These are phyloP conservation scores for Rhagoletis pomonella DNA, from an alignment of 1,140 invertebrate genomes.

Conservation along the genomic window DNA sequence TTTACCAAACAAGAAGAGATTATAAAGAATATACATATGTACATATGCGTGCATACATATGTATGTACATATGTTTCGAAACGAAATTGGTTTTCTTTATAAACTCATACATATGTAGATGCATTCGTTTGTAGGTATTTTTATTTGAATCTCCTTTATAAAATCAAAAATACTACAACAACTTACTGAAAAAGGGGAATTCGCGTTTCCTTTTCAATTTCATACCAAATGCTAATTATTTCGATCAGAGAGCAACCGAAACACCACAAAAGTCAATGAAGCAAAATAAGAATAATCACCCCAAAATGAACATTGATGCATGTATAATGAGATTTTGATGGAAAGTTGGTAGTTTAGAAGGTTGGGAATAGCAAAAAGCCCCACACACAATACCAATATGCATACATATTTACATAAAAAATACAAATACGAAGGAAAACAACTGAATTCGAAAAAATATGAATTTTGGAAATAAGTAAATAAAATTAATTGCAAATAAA, in stretches of 20 bases:
- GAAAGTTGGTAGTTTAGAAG: background rate
- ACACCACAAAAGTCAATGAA: constrained; percentile 30
- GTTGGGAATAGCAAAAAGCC: background rate
- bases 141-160: background rate
- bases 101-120: background rate
- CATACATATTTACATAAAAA: background rate
- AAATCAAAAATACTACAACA: constrained; percentile 26
- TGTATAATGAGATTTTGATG: background rate
- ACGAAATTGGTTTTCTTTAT: background rate
- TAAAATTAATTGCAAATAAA: background rate
- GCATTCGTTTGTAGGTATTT: background rate
- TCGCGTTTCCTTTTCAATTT: background rate
- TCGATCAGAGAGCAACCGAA: constrained; percentile 6
- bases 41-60: background rate
- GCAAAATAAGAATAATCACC: background rate
- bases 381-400: background rate
- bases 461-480: background rate
- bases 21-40: background rate
- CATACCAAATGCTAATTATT: background rate
- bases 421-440: background rate
- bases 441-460: constrained; percentile 11
- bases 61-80: background rate
- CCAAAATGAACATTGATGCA: background rate
- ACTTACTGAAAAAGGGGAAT: too few relatives aligned
- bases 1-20: constrained; percentile 23